Base-by-base conservation (phyloP, 2,888 invertebrate genomes). In the Lycaena phlaeas region DNA sequence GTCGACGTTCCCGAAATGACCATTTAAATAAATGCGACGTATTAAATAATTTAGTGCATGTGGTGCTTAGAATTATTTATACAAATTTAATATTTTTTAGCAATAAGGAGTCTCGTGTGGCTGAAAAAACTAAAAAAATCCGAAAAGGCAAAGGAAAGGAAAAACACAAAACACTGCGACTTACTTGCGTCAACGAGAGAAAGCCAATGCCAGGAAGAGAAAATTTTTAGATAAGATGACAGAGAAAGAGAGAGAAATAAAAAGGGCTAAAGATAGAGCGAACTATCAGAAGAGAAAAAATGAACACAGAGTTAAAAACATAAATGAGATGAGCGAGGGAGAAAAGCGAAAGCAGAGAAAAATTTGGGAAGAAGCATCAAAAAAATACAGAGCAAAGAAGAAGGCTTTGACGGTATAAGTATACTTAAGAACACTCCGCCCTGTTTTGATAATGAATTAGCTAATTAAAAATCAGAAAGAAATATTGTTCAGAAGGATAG, bases 161-260 rank as follows among this genome's bases (percentile, higher is more conserved):
- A 44, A 45, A 41, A 27, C 44, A 46, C 42, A 44, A 43, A 17
- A 46, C 34, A 48, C 42, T 45, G 22, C 39, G 4, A 43, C 54
- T 38, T 57, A 58, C 41, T 43, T 52, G 22, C 43, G 40, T 26
- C 49, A 51, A 28, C 51, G 51, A 34, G 46, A 53, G 45, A 51
- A 47, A 27, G 52, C 53, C 0, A 53, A 53, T 40, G 53, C 48
- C 15, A 52, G 52, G 29, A 61, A 59, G 49, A 46, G 45, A 27
- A 53, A 28, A 9, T 58, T 51, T 41, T 48, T 58, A 27, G 46
- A 51, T 36, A 56, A 52, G 3, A 43, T 53, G 46, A 57, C 57
- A 2, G 40, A 46, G 1, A 52, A 58, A 42, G 45, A 59, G 25
- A 54, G 10, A 29, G 52, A 57, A 39, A 40, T 51, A 1, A 58